A percentile compares a stretch with the other conserved stretches of the same genome.
phyloP scores from a whole-genome alignment of 2,113 vertebrate species.

The Thryonomys swinderianus region DNA sequence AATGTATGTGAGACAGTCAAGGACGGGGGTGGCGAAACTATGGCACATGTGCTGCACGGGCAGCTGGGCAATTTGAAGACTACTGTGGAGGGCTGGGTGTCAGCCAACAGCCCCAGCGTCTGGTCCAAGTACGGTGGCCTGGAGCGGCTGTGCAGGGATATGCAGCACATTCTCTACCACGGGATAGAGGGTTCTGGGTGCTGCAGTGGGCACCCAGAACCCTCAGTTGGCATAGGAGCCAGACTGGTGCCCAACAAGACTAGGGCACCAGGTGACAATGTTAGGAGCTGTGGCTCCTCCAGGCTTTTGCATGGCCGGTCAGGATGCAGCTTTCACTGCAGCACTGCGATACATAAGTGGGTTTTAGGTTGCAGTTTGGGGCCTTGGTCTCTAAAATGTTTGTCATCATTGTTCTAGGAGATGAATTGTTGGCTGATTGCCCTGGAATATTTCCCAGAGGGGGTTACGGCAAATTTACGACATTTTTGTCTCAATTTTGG shows the following conservation, averaged over 20 bases:
- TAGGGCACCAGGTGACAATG: background rate
- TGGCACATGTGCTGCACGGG: conserved; percentile 87
- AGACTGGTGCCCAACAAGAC: background rate
- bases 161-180: conserved; percentile 97
- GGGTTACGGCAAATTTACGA: background rate
- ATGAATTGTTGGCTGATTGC: background rate
- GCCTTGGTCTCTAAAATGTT: background rate
- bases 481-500: conserved; percentile 42
- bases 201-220: background rate
- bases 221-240: background rate
- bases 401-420: background rate
- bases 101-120: conserved; percentile 96
- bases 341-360: background rate
- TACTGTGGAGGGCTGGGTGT: conserved; percentile 97
- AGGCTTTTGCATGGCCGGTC: background rate
- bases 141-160: conserved; percentile 96
- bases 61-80: conserved; percentile 97
- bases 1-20: background rate
- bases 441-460: background rate
- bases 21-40: background rate
- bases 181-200: no score
- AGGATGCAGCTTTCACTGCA: background rate
- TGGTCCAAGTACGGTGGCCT: conserved; percentile 98
- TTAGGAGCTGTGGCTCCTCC: background rate
- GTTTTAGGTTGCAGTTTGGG: background rate